Conservation (phyloP, 2,888 invertebrate species). For the Chrysopilus asiliformis region DNA sequence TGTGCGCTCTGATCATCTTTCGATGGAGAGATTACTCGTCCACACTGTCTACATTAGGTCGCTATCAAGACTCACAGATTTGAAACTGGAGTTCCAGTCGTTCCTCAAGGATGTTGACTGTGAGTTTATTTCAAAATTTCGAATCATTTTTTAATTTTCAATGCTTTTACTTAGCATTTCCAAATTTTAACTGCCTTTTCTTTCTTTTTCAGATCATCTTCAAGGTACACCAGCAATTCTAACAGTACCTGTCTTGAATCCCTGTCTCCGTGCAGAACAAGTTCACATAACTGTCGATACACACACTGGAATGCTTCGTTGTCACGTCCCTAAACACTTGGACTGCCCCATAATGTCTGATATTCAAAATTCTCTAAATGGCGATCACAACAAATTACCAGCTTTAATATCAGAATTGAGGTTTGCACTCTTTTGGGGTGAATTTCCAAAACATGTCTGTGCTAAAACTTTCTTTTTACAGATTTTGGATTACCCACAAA, state of each 20-base stretch:
- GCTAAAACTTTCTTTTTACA: conserved; percentile 5
- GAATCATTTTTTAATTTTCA: no score
- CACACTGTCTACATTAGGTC: conserved; percentile 92
- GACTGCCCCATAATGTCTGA: conserved; percentile 63
- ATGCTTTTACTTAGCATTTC: no score
- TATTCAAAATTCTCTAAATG: conserved; percentile 65
- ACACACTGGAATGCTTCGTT: conserved; percentile 82
- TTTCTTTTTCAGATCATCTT: conserved; percentile 51
- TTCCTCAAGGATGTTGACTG: conserved; percentile 56
- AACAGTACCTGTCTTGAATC: conserved; percentile 76
- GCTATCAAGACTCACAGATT: conserved; percentile 65
- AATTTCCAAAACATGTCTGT: background rate
- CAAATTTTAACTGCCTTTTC: conserved; percentile 1
- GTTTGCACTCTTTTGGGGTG: conserved; percentile 10
- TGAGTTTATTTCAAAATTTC: conserved; percentile 31
- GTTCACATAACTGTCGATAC: conserved; percentile 87
- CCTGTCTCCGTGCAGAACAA: conserved; percentile 84
- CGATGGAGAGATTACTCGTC: conserved; percentile 86
- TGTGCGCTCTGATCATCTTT: conserved; percentile 79
- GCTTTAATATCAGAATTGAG: conserved; percentile 52
- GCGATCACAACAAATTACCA: conserved; percentile 53
- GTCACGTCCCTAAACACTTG: conserved; percentile 85
- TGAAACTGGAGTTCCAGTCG: conserved; percentile 47
- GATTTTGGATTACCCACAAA: conserved; percentile 82
- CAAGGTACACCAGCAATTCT: conserved; percentile 88